A percentile compares a stretch with the other conserved stretches of the same genome.
phyloP scores from a whole-genome alignment of 2,797 vertebrate genomes.

The Myotis myotis region DNA sequence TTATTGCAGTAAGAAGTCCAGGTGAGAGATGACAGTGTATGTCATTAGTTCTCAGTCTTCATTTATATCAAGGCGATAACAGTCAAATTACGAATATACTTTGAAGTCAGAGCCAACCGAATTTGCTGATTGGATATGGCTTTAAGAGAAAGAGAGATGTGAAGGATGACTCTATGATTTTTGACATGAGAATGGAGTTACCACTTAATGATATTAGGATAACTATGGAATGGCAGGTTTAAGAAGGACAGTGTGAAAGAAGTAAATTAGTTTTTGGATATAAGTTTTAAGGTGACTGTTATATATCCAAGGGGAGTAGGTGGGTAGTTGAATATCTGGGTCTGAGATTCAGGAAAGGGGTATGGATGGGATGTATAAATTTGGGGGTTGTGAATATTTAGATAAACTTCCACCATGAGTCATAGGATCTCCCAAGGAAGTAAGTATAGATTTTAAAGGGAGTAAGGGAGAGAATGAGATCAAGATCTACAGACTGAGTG shows the following conservation, averaged over 20 bases:
- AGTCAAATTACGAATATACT: slow-evolving; percentile 10
- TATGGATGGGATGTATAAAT: background rate
- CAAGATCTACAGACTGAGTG: background rate
- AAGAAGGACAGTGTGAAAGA: background rate
- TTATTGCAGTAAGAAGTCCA: slow-evolving; percentile 17
- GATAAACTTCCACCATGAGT: background rate
- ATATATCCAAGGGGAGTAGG: background rate
- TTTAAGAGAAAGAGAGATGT: slow-evolving; percentile 28
- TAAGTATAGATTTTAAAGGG: background rate
- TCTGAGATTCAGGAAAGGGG: background rate
- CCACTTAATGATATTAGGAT: slow-evolving; percentile 5
- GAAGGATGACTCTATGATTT: slow-evolving; percentile 27
- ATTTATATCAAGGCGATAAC: background rate
- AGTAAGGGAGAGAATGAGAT: background rate
- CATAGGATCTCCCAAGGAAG: background rate
- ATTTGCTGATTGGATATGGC: background rate
- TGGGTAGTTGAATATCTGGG: background rate
- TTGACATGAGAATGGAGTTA: slow-evolving; percentile 8
- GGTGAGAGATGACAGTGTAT: background rate
- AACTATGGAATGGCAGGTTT: background rate
- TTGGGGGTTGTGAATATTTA: background rate
- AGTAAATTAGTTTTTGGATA: background rate
- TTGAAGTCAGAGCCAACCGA: slow-evolving; percentile 15
- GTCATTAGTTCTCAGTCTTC: background rate
- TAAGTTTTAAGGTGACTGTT: slow-evolving; percentile 13